phyloP scores from a whole-genome alignment of 2,888 invertebrate species.

The Fragum whitleyi region DNA sequence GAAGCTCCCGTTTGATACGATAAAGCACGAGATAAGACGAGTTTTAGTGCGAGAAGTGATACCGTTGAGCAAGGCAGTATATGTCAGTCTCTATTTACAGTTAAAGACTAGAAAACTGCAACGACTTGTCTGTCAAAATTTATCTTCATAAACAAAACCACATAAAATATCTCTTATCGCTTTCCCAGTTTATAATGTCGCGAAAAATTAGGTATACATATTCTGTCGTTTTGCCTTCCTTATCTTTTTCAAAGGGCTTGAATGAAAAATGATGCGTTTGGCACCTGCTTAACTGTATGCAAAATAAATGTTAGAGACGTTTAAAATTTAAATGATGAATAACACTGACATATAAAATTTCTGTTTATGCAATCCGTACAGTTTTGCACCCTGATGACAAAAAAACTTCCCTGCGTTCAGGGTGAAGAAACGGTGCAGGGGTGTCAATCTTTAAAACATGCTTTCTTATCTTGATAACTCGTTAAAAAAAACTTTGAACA shows the following conservation, averaged over 20 bases:
- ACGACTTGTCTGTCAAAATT: constrained; percentile 18
- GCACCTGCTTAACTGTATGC: constrained; percentile 11
- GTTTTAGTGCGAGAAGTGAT: constrained; percentile 30
- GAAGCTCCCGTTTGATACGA: constrained; percentile 26
- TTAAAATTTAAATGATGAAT: background rate
- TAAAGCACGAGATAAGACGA: constrained; percentile 33
- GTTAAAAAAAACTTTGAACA: too few species aligned
- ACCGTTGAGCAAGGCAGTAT: constrained; percentile 17
- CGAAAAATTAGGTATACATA: constrained; percentile 1
- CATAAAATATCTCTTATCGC: constrained; percentile 21
- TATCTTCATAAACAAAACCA: constrained; percentile 26
- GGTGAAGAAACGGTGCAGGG: too few species aligned
- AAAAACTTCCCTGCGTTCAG: too few species aligned
- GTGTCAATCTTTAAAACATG: too few species aligned
- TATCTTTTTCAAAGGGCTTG: constrained; percentile 13
- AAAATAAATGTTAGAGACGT: background rate
- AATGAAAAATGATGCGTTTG: constrained; percentile 5
- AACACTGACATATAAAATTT: background rate
- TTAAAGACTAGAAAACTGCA: constrained; percentile 18
- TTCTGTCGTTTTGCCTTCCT: constrained; percentile 12
- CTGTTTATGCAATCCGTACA: background rate
- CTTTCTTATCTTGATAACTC: too few species aligned
- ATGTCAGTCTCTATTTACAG: constrained; percentile 26
- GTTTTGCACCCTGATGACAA: too few species aligned
- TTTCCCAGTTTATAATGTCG: background rate